Evolutionary conservation across 2,797 vertebrate genomes (phyloP).

Genomic region (Nannoperca obscura): DNA sequence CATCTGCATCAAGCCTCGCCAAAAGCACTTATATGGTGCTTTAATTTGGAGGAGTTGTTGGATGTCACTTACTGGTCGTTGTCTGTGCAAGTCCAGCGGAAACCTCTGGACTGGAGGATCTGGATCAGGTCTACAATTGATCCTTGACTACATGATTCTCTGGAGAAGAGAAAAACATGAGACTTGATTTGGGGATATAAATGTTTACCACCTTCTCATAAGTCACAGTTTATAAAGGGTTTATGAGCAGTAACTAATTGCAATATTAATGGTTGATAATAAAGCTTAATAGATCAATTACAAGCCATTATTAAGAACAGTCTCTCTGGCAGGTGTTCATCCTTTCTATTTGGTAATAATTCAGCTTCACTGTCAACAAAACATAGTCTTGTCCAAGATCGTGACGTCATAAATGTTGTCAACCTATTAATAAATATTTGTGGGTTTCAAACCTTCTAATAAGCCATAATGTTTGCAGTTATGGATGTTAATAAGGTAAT

Average conservation of each 20-base stretch:
- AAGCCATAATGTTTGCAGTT: not conserved
- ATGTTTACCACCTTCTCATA: not conserved
- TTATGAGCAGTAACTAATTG: not conserved
- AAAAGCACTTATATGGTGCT: rapidly evolving
- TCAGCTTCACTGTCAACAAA: not conserved
- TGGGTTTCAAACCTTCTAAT: not conserved
- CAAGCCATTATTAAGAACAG: not conserved
- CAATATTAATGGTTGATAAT: not conserved
- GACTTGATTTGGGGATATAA: not conserved
- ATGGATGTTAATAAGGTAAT: not conserved
- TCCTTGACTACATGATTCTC: conserved; percentile 83
- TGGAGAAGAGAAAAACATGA: conserved; percentile 41
- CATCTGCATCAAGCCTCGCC: not conserved
- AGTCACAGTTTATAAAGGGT: not conserved
- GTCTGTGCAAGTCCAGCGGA: conserved; percentile 86
- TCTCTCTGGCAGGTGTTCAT: not conserved
- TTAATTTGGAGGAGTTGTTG: not conserved
- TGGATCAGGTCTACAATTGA: conserved; percentile 80
- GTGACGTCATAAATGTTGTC: not conserved
- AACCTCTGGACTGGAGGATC: conserved; percentile 79
- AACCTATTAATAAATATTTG: not conserved
- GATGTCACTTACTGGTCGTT: conserved; percentile 74
- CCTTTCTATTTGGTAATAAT: not conserved
- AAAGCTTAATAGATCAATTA: not conserved
- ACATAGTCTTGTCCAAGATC: not conserved